Base-by-base conservation (phyloP, 1,140 invertebrate species). In the Caenorhabditis briggsae region DNA sequence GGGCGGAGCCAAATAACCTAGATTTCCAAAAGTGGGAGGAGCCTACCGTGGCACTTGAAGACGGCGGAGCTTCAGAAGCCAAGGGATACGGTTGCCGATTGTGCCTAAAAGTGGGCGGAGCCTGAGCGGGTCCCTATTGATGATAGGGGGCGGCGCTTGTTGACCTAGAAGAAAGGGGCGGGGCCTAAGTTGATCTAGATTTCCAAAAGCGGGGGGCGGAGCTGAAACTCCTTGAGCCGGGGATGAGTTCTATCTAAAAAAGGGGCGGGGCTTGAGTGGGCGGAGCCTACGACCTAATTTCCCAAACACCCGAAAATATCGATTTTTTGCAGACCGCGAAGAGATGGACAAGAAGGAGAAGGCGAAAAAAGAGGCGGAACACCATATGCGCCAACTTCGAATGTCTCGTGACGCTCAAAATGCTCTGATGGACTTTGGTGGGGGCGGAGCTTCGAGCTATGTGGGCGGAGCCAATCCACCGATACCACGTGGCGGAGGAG, bases 371-470 rank as follows among this genome's bases (percentile, higher is more conserved):
- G 70, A 78, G n/a, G 70, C 70, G 2, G 70, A 78, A 18, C 70
- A 50, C 18, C 70, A 78, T 23, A 50, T 78, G 70, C 48, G 50
- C 23, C 70, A 78, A 25, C 5, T 78, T 2, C 43, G 70, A 20
- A 78, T 78, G 70, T 18, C 18, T 12, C 70, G 70, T 12, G 70
- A 78, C 8, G 70, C 70, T 50, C 70, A 78, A 18, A 78, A 53
- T 78, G 70, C 70, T 23, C n/a, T 78, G 0, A 78, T 78, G 70
- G 70, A 78, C 14, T 78, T 78, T 23, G 70, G 64, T 14, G 64
- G 64, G 5, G 64, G 33, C 14, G 59, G 59, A 61, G 20, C 59
- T 11, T n/a, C n/a, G 56, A 20, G 56, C n/a, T 25, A 20, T 11
- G 11, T 20, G 23, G n/a, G 59, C 20, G n/a, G 11, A 64, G 25